Evolutionary conservation across 1,140 invertebrate species (phyloP), one percentile per base, ranked within the genome.

Genomic region (Drosophila arizonae): DNA sequence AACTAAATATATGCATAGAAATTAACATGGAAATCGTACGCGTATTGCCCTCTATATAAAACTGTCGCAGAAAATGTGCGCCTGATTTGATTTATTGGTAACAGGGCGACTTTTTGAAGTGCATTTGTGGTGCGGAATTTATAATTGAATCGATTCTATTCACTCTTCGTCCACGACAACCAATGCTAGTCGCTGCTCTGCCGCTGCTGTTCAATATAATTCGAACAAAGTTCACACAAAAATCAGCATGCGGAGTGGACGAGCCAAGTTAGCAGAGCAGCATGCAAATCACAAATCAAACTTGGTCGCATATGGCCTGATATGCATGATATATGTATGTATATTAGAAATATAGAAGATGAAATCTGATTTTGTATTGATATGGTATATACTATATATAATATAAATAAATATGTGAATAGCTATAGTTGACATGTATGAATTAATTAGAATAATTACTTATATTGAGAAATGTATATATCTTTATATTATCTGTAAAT

Each of bases 111-210:
- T 17, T 46, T 52, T 73, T 79, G 60, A 69, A 79, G 60, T 88
- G 84, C 84, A 86, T 69, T 63, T 81, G 41, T 88, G 84, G 84
- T 86, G 82, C 63, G 61, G 82, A 86, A 86, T 86, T 48, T n/a
- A 45, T 82, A 86, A 86, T 87, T 17, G 13, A 15, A 50, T 62
- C 21, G 21, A 39, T 50, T 41, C 26, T 43, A 64, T 64, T 43
- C 9, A 4, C 17, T 33, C 52, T 21, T 21, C 39, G 17, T 9
- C 48, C 61, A 15, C 13, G 24, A 56, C 51, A 46, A 56, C 2
- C 63, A 3, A 13, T 11, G 36, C 39, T 46, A 45, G 55, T 30
- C n/a, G n/a, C 41, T 24, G 21, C 21, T 24, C 21, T 24, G 21
- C 24, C 2, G 24, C 11, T 17, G 28, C 43, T 26, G 24, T 21